phyloP scores from a whole-genome alignment of 2,113 vertebrate genomes.

The Xiphias gladius region DNA sequence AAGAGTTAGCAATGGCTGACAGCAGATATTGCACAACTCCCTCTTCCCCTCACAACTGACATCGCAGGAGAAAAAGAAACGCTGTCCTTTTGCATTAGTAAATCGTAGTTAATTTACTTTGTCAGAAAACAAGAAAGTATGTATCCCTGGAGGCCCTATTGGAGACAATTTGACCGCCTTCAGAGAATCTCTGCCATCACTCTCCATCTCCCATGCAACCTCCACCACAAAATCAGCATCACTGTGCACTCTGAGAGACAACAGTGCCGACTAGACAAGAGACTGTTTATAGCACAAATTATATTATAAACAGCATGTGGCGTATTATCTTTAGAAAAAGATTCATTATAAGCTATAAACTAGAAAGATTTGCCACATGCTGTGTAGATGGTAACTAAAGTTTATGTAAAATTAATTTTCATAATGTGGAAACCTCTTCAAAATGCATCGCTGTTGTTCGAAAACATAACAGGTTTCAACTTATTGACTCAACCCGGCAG shows the following conservation, averaged over 20 bases:
- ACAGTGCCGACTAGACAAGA: slow-evolving; percentile 65
- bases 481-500: slow-evolving; percentile 52
- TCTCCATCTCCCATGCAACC: slow-evolving; percentile 74
- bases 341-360: slow-evolving; percentile 53
- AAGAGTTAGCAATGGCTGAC: slow-evolving; percentile 8
- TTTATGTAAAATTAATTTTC: slow-evolving; percentile 31
- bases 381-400: slow-evolving; percentile 18
- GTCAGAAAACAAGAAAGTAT: slow-evolving; percentile 81
- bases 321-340: slow-evolving; percentile 61
- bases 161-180: slow-evolving; percentile 79
- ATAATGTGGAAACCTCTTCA: slow-evolving; percentile 7
- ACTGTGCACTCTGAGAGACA: slow-evolving; percentile 42
- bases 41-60: slow-evolving; percentile 31
- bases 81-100: slow-evolving; percentile 74
- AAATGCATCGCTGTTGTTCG: slow-evolving; percentile 13
- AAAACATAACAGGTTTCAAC: slow-evolving; percentile 48
- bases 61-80: slow-evolving; percentile 54
- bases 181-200: slow-evolving; percentile 78
- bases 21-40: slow-evolving; percentile 33
- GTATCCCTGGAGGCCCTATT: slow-evolving; percentile 76
- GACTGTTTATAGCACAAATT: slow-evolving; percentile 65
- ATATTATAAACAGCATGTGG: slow-evolving; percentile 65
- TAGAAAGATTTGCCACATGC: slow-evolving; percentile 36
- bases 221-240: slow-evolving; percentile 68
- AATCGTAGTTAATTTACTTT: slow-evolving; percentile 82